Evolutionary conservation across 2,113 vertebrate species (phyloP).

Genomic region (Sisor rabdophorus): DNA sequence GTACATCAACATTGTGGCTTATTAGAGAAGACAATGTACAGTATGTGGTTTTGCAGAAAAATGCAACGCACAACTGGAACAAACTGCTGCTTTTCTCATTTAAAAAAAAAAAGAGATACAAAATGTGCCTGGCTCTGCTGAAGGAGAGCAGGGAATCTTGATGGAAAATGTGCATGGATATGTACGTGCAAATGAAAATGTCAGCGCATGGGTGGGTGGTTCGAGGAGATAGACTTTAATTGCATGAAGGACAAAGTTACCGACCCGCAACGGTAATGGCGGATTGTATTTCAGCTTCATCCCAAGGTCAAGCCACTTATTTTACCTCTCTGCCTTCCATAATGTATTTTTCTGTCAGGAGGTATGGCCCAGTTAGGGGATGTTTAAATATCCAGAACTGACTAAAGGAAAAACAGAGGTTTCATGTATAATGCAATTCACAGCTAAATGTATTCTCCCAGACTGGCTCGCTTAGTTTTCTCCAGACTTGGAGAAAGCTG

Average conservation of each 20-base stretch:
- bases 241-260: constrained; percentile 76
- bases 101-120: background rate
- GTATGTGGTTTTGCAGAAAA: constrained; percentile 55
- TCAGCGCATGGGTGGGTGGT: constrained; percentile 36
- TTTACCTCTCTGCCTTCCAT: constrained; percentile 75
- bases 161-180: constrained; percentile 27
- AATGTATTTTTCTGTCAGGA: constrained; percentile 71
- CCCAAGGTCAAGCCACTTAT: constrained; percentile 76
- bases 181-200: constrained; percentile 40
- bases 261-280: constrained; percentile 72
- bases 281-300: constrained; percentile 75
- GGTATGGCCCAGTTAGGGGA: constrained; percentile 40
- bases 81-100: too few relatives aligned
- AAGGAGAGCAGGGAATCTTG: constrained; percentile 6
- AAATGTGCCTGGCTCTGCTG: background rate
- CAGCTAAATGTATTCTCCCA: background rate
- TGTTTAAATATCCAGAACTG: constrained; percentile 40
- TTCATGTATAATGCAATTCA: background rate
- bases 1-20: constrained; percentile 52
- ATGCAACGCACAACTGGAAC: too few relatives aligned
- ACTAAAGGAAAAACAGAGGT: background rate
- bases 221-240: constrained; percentile 63
- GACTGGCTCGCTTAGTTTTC: background rate
- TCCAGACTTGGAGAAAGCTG: background rate
- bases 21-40: constrained; percentile 55